phyloP scores from a whole-genome alignment of 2,113 vertebrate genomes.

The Melanerpes aurifrons region DNA sequence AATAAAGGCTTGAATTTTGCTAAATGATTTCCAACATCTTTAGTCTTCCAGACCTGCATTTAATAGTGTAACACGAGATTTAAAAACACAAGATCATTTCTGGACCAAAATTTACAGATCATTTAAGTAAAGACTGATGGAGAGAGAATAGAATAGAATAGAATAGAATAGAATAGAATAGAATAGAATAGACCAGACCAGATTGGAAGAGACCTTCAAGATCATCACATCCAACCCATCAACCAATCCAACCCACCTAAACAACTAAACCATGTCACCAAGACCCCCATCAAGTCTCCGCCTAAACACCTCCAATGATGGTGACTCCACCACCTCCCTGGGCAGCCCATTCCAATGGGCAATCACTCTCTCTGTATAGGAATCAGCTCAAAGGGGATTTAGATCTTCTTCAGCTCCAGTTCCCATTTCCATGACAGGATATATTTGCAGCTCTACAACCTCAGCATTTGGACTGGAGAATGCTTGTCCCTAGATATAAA shows the following conservation, averaged over 20 bases:
- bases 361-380: too few relatives aligned
- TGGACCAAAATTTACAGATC: background rate
- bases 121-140: background rate
- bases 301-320: too few relatives aligned
- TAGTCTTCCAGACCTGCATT: background rate
- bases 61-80: background rate
- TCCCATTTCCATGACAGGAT: background rate
- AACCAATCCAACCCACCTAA: too few relatives aligned
- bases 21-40: background rate
- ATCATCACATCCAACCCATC: too few relatives aligned
- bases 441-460: background rate
- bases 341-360: too few relatives aligned
- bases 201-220: too few relatives aligned
- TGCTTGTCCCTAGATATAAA: background rate
- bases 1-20: background rate
- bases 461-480: background rate
- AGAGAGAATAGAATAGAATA: background rate
- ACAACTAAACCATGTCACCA: too few relatives aligned
- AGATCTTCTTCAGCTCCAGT: background rate
- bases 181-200: too few relatives aligned
- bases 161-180: too few relatives aligned
- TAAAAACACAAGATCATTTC: background rate
- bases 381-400: background rate
- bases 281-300: too few relatives aligned
- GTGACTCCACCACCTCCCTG: too few relatives aligned